phyloP scores from a whole-genome alignment of 2,888 invertebrate genomes.

The Silvanus unidentatus region DNA sequence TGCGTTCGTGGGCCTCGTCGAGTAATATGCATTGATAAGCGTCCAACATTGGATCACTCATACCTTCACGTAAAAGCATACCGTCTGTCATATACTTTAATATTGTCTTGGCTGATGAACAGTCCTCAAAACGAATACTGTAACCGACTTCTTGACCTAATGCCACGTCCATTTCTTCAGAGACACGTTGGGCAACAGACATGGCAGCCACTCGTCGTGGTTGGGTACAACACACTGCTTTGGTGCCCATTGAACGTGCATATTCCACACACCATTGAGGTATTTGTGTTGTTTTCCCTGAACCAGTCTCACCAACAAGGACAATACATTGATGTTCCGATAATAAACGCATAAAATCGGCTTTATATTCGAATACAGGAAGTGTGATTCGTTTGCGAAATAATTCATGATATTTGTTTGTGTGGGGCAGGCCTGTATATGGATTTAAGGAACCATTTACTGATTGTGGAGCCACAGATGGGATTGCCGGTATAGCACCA shows the following conservation, averaged over 20 bases:
- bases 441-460: constrained; percentile 61
- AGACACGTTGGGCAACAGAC: constrained; percentile 98
- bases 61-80: constrained; percentile 98
- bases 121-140: constrained; percentile 98
- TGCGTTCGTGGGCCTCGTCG: constrained; percentile 98
- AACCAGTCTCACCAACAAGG: constrained; percentile 98
- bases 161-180: constrained; percentile 98
- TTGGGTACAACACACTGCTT: constrained; percentile 93
- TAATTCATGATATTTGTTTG: constrained; percentile 82
- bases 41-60: constrained; percentile 98
- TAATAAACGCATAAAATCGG: constrained; percentile 92
- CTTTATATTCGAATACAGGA: constrained; percentile 97
- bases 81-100: constrained; percentile 99
- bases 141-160: constrained; percentile 90
- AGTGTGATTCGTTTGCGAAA: constrained; percentile 83
- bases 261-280: constrained; percentile 92
- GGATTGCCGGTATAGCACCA: constrained; percentile 34
- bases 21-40: constrained; percentile 92
- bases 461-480: constrained; percentile 31
- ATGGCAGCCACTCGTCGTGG: constrained; percentile 97
- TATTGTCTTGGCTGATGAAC: constrained; percentile 88
- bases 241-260: constrained; percentile 58
- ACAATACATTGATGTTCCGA: constrained; percentile 91
- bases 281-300: constrained; percentile 99
- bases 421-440: constrained; percentile 76